Conservation (phyloP, 2,113 vertebrate genomes). For the Embiotoca jacksoni region DNA sequence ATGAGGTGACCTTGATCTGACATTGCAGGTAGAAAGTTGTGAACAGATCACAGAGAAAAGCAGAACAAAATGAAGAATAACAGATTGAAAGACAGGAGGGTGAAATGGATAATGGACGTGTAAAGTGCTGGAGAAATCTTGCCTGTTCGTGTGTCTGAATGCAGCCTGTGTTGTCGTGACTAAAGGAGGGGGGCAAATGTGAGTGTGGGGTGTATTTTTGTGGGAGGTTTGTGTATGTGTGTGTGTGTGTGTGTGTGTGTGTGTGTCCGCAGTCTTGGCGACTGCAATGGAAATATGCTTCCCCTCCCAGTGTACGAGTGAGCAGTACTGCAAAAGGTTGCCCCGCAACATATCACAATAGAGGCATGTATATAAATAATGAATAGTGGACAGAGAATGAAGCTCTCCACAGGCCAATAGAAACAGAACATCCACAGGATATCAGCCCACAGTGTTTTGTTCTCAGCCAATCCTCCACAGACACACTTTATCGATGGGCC, state of each 20-base stretch:
- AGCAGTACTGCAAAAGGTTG: conserved; percentile 69
- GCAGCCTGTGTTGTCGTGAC: conserved; percentile 61
- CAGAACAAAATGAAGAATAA: conserved; percentile 19
- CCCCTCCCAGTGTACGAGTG: conserved; percentile 66
- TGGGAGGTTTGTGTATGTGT: conserved; percentile 31
- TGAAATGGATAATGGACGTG: conserved; percentile 8
- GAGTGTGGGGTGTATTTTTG: conserved; percentile 59
- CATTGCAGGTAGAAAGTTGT: conserved; percentile 46
- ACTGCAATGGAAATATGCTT: conserved; percentile 74
- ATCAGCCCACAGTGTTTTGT: conserved; percentile 58
- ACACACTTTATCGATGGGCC: conserved; percentile 42
- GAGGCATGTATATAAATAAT: conserved; percentile 77
- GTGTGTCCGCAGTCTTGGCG: conserved; percentile 48
- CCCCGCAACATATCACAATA: conserved; percentile 74
- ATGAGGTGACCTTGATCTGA: conserved; percentile 71
- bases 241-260: conserved; percentile 18
- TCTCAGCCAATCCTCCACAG: conserved; percentile 48
- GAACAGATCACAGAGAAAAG: conserved; percentile 26
- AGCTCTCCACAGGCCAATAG: conserved; percentile 59
- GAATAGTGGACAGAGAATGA: conserved; percentile 73
- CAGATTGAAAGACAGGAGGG: conserved; percentile 3
- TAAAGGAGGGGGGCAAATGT: conserved; percentile 45
- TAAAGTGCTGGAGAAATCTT: conserved; percentile 32
- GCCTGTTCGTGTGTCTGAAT: conserved; percentile 50
- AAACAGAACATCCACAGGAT: conserved; percentile 62